phyloP scores from a whole-genome alignment of 30 jellyfish, hydroid and myxozoan species.

The Aurelia aurita region DNA sequence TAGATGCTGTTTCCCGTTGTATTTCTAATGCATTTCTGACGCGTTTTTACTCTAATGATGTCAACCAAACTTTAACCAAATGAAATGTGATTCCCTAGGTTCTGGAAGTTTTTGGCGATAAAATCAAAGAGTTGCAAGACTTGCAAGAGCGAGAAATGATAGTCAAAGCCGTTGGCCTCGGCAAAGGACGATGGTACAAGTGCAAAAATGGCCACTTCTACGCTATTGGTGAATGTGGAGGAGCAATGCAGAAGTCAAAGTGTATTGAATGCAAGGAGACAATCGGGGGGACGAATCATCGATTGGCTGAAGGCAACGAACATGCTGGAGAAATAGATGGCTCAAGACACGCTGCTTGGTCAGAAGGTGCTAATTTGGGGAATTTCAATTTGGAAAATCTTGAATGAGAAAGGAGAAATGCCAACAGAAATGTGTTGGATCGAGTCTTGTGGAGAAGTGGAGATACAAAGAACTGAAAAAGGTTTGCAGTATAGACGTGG shows the following conservation, averaged over 20 bases:
- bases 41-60: too few species aligned
- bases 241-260: conserved; percentile 33
- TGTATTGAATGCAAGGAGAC: conserved; percentile 59
- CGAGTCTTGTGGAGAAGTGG: too few species aligned
- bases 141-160: neutral
- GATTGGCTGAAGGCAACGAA: conserved; percentile 18
- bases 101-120: too few species aligned
- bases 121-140: too few species aligned
- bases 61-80: too few species aligned
- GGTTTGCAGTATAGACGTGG: too few species aligned
- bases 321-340: conserved; percentile 65
- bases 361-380: conserved; percentile 57
- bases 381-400: neutral
- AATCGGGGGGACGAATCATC: conserved; percentile 50
- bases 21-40: too few species aligned
- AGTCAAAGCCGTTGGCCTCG: conserved; percentile 33
- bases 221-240: conserved; percentile 70
- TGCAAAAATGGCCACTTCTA: conserved; percentile 50
- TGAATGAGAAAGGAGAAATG: too few species aligned
- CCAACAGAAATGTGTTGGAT: too few species aligned
- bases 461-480: too few species aligned
- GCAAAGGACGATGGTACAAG: conserved; percentile 46
- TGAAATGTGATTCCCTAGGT: too few species aligned
- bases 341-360: conserved; percentile 45
- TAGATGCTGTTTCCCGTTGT: too few species aligned